Base-by-base conservation (phyloP, 2,888 invertebrate species). In the Drosophila peninsularis region DNA sequence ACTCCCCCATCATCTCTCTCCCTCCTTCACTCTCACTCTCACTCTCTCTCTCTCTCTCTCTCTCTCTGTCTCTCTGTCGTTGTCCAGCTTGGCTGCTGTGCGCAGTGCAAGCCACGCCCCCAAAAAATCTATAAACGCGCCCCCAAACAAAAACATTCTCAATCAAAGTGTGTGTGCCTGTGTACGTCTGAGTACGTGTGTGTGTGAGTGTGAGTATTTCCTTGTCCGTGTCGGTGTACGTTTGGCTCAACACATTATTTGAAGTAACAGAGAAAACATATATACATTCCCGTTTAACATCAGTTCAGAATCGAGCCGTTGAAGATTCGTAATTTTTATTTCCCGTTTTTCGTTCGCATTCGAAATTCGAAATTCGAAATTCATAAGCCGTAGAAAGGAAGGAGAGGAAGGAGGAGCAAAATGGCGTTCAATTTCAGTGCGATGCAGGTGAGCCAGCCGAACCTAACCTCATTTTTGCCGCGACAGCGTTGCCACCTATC, bases 361-460 rank as follows among this genome's bases (percentile, higher is more conserved):
- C 30, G 14, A 71, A 66, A 69, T 64, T 60, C 41, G 7, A 72
- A 63, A 67, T 61, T 56, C 11, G 30, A 11, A 39, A 24, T 24
- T 24, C 5, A 24, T 24, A 24, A 17, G n/a, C 9, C 32, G 17
- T 6, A 21, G 14, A 1, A 13, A 7, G 1, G 5, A 24, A n/a
- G 27, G 11, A 47, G 27, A n/a, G 45, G 10, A 13, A 13, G 30
- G 6, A 30, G 5, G 10, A 17, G 11, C 3, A 57, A 57, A 69
- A 92, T 92, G 92, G 89, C 92, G 30, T 90, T 86, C 67, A 82
- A 91, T 78, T 92, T 91, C 63, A 91, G 90, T 71, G 92, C 92
- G 54, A 90, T 91, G 80, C 93, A 93, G 92, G 93, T 93, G 50
- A 83, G 82, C 30, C 32, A 21, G 7, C 9, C 34, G 14, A 10